Evolutionary conservation across 2,888 invertebrate species (phyloP).

Genomic region (Zonitis immaculata): DNA sequence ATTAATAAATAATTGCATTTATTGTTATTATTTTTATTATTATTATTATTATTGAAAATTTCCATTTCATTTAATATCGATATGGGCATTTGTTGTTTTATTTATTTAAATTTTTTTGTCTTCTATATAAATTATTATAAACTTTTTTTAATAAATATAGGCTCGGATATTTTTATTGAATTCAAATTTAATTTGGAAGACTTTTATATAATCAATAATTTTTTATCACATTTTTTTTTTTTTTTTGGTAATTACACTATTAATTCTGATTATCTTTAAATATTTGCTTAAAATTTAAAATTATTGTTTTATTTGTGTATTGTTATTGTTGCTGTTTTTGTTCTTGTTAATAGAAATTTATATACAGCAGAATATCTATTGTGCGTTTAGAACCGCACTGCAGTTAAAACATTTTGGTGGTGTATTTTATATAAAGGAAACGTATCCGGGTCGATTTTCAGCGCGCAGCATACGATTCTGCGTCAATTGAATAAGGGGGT

Average conservation of each 20-base stretch:
- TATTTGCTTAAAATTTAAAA: too few relatives aligned
- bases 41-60: too few relatives aligned
- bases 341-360: too few relatives aligned
- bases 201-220: conserved; percentile 12
- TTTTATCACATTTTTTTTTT: too few relatives aligned
- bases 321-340: too few relatives aligned
- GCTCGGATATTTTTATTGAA: not conserved
- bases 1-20: not conserved
- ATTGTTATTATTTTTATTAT: not conserved
- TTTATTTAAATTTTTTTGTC: not conserved
- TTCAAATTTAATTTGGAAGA: conserved; percentile 1
- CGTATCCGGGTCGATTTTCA: conserved; percentile 13
- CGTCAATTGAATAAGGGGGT: conserved; percentile 1
- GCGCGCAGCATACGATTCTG: conserved; percentile 12
- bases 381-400: conserved; percentile 17
- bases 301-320: too few relatives aligned
- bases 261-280: too few relatives aligned
- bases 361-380: not conserved
- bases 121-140: too few relatives aligned
- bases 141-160: too few relatives aligned
- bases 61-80: not conserved
- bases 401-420: conserved; percentile 5
- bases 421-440: not conserved
- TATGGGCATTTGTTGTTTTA: not conserved
- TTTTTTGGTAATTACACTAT: too few relatives aligned